A percentile compares a stretch with the other conserved stretches of the same genome.
Conservation (phyloP, 2,888 invertebrate species). For the Philereme vetulata region DNA sequence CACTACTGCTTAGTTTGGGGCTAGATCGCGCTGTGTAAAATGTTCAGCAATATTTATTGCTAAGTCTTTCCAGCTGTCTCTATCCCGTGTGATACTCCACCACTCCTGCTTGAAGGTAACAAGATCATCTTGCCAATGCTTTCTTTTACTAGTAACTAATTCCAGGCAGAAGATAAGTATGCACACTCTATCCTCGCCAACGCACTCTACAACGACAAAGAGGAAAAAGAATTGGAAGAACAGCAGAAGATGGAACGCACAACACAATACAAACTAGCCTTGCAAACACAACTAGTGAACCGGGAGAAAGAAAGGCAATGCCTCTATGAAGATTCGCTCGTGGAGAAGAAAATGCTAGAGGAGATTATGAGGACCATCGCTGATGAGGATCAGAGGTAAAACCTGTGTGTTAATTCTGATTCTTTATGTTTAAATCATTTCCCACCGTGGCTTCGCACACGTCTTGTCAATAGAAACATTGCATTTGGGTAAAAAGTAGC, state of each 20-base stretch:
- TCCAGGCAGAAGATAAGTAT: slow-evolving; percentile 64
- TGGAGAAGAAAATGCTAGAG: slow-evolving; percentile 86
- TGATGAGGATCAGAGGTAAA: slow-evolving; percentile 84
- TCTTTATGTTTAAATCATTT: background rate
- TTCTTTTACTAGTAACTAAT: background rate
- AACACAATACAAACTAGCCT: slow-evolving; percentile 72
- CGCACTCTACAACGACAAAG: slow-evolving; percentile 64
- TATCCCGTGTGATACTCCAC: too few species aligned
- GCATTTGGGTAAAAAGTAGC: too few species aligned
- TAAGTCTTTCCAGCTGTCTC: too few species aligned
- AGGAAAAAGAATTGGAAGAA: slow-evolving; percentile 61
- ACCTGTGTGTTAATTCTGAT: background rate
- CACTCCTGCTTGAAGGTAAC: too few species aligned
- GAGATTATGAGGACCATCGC: slow-evolving; percentile 84
- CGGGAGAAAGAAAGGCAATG: slow-evolving; percentile 76
- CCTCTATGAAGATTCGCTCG: slow-evolving; percentile 82
- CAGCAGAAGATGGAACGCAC: slow-evolving; percentile 49
- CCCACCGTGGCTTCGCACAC: too few species aligned
- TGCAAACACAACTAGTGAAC: slow-evolving; percentile 85
- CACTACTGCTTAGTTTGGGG: too few species aligned
- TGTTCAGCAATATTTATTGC: too few species aligned
- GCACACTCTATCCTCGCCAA: slow-evolving; percentile 61
- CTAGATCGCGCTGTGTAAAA: too few species aligned
- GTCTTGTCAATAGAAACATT: too few species aligned
- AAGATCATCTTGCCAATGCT: too few species aligned